phyloP scores from a whole-genome alignment of 2,888 invertebrate genomes.

The Cheilosia soror region DNA sequence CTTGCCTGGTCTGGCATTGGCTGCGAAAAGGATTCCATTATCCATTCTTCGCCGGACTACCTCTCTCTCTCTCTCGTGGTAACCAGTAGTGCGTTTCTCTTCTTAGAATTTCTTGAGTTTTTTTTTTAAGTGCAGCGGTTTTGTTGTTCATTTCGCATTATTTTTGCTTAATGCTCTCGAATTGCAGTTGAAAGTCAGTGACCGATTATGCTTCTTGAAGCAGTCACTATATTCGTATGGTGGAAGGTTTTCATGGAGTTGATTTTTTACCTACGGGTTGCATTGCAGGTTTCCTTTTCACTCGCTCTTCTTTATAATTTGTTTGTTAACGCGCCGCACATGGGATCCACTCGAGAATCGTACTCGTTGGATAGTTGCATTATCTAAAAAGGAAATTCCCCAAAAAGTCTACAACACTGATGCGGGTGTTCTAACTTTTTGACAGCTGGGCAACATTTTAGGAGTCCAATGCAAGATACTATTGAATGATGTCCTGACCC shows the following conservation, averaged over 20 bases:
- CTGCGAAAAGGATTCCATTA: conserved; percentile 23
- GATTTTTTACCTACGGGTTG: conserved; percentile 9
- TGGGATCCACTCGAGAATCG: no score
- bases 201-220: conserved; percentile 23
- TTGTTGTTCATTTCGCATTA: conserved; percentile 24
- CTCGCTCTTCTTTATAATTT: no score
- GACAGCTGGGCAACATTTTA: no score
- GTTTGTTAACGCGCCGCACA: no score
- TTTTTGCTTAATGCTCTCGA: conserved; percentile 50
- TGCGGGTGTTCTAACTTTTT: no score
- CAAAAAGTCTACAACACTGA: no score
- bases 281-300: no score
- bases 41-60: neutral
- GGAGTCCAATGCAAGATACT: no score
- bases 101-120: neutral
- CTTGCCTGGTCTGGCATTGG: neutral
- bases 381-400: no score
- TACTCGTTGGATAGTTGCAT: no score
- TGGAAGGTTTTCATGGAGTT: conserved; percentile 29
- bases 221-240: conserved; percentile 49
- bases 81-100: conserved; percentile 10
- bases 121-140: conserved; percentile 6
- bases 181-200: conserved; percentile 54
- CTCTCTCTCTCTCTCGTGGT: neutral
- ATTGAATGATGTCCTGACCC: no score